Conservation (phyloP, 92 coral and sea anemone species). For the Palythoa grandiflora region DNA sequence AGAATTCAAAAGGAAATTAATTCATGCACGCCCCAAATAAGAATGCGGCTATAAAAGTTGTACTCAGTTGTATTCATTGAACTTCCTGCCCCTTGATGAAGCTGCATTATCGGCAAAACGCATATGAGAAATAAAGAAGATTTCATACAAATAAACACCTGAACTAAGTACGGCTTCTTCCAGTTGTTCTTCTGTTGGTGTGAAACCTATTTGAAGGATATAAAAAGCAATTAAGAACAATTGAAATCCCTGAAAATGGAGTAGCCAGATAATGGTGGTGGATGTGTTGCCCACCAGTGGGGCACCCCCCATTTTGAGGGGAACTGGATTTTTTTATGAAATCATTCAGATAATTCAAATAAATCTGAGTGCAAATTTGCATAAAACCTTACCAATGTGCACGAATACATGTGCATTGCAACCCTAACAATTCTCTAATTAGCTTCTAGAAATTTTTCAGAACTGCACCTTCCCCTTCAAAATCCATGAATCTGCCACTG, state of each 20-base stretch:
- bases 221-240: neutral
- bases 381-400: constrained; percentile 3
- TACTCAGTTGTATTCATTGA: too few relatives aligned
- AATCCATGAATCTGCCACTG: neutral
- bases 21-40: too few relatives aligned
- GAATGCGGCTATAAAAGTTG: too few relatives aligned
- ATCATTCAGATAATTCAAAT: neutral
- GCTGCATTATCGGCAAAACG: too few relatives aligned
- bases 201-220: constrained; percentile 5
- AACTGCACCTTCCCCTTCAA: neutral
- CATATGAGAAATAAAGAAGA: too few relatives aligned
- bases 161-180: constrained; percentile 13
- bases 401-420: neutral
- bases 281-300: neutral
- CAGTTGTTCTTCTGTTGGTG: constrained; percentile 21
- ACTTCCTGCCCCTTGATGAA: too few relatives aligned
- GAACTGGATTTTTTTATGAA: neutral
- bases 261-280: constrained; percentile 5
- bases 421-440: neutral
- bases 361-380: neutral
- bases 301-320: constrained; percentile 13
- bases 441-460: constrained; percentile 3
- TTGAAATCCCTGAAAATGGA: neutral
- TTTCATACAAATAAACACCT: neutral
- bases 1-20: too few relatives aligned